Base-by-base conservation (phyloP, 2,797 vertebrate genomes). In the Molossus alvarezi region DNA sequence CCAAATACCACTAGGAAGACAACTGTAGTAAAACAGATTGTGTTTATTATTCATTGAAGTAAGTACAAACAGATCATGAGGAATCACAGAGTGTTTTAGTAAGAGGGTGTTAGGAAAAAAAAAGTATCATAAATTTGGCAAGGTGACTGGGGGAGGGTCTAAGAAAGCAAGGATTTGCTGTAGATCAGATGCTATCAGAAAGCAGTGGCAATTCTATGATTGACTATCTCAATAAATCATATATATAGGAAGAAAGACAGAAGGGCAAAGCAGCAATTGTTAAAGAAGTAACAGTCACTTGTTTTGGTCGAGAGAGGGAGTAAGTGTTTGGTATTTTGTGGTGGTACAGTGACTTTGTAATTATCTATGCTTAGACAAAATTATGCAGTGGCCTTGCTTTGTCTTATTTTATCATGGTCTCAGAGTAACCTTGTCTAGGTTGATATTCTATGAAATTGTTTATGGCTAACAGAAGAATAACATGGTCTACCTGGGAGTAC, bases 371-470 rank as follows among this genome's bases (percentile, higher is more conserved):
- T 79, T 90, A 77, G 2, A 41, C 45, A 55, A 72, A 73, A 88
- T 83, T 82, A 55, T 81, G 48, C 62, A 33, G 18, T 53, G 29
- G 15, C 29, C 25, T 95, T 83, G 29, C 37, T 95, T 60, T 95
- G 8, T 77, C 57, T 88, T 17, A 5, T 91, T 80, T 75, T 77
- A 72, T 65, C 25, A 23, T 71, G 55, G n/a, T 79, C 79, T 90
- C 58, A 6, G 53, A 81, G 13, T 48, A 93, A 75, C 21, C 10
- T 53, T 62, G 51, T 48, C 58, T 87, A 53, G n/a, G 27, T n/a
- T n/a, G 69, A 20, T 81, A 65, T 53, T 91, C 20, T 41, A 6
- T 48, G 84, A 91, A 92, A 55, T 45, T 81, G 14, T 53, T 94
- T 71, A 33, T 72, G 29, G 37, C 41, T 48, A 90, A 45, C 73